A percentile compares a stretch with the other conserved stretches of the same genome.
These are phyloP conservation scores for Myotis davidii DNA, from an alignment of 2,113 vertebrate genomes.

Conservation along the genomic window DNA sequence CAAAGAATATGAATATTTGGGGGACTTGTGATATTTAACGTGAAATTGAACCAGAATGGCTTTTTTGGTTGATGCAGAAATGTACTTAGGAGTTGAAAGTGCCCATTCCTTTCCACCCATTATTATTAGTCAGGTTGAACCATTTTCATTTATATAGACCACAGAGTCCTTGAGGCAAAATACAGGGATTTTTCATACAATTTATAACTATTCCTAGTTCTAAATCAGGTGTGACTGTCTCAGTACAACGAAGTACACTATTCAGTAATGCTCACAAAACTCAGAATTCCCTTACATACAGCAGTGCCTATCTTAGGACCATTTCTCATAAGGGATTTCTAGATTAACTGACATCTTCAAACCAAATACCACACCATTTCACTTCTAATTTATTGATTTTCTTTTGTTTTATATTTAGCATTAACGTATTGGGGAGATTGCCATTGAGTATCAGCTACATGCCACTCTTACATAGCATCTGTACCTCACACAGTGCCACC, in stretches of 20 bases:
- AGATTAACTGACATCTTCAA: constrained; percentile 5
- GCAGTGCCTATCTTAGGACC: background rate
- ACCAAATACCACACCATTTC: background rate
- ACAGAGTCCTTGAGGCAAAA: constrained; percentile 1
- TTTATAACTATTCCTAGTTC: background rate
- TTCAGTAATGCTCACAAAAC: background rate
- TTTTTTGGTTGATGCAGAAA: background rate
- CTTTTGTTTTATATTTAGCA: background rate
- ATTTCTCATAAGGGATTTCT: background rate
- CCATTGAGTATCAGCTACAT: background rate
- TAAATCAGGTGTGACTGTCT: background rate
- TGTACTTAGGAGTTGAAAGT: background rate
- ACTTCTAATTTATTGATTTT: background rate
- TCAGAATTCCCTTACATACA: background rate
- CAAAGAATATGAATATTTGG: background rate
- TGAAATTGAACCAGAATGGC: background rate
- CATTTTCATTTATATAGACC: background rate
- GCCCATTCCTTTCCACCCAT: background rate
- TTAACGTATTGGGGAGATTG: background rate
- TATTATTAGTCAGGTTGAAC: background rate
- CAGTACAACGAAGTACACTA: background rate
- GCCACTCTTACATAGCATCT: background rate
- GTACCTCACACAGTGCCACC: background rate
- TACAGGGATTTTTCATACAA: background rate
- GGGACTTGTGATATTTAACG: background rate